Percentiles rank a stretch among this genome's conserved stretches.
phyloP scores from a whole-genome alignment of 2,797 vertebrate species.

The Coregonus ussuriensis region DNA sequence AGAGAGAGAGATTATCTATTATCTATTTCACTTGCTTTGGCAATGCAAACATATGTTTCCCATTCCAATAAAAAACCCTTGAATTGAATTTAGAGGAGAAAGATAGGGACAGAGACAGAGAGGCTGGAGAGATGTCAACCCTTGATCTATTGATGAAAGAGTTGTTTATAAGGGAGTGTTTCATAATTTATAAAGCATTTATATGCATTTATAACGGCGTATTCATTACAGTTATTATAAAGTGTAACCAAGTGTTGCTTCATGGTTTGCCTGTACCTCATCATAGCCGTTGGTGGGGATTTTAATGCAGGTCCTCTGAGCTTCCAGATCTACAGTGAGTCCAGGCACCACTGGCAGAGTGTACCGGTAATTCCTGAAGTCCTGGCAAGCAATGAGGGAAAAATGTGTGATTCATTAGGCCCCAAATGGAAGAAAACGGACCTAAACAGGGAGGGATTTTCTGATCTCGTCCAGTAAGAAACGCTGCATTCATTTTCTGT shows the following conservation, averaged over 20 bases:
- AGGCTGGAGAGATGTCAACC: neutral
- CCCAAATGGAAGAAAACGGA: neutral
- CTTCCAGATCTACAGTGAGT: constrained; percentile 95
- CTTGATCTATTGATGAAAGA: neutral
- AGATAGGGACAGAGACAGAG: neutral
- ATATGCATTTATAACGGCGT: no score
- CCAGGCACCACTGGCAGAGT: constrained; percentile 92
- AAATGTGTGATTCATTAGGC: neutral
- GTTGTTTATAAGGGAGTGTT: neutral
- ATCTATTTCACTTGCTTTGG: no score
- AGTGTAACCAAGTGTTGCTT: neutral
- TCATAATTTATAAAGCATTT: no score
- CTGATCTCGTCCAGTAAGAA: neutral
- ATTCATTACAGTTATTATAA: neutral
- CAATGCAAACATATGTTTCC: no score
- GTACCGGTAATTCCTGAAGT: constrained; percentile 98
- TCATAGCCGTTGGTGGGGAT: constrained; percentile 93
- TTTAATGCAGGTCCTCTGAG: constrained; percentile 94
- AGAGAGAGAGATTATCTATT: constrained; percentile 1
- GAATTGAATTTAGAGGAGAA: neutral
- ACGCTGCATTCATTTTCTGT: no score
- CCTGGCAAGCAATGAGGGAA: constrained; percentile 69
- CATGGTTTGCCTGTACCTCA: constrained; percentile 75
- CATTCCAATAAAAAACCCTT: no score
- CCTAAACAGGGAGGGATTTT: neutral